phyloP scores from a whole-genome alignment of 2,888 invertebrate genomes.

The Podabrus alpinus region DNA sequence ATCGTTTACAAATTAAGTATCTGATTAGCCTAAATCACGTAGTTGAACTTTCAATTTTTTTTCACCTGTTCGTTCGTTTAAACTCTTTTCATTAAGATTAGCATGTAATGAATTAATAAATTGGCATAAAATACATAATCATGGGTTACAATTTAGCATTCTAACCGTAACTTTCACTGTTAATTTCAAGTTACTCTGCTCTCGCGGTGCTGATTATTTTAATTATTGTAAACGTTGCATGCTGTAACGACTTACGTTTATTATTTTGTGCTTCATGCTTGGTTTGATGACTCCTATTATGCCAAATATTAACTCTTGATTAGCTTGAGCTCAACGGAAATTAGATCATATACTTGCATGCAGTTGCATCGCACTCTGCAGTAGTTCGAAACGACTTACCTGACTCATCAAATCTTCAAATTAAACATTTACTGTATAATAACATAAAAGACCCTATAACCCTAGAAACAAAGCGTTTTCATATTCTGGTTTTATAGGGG shows the following conservation, averaged over 20 bases:
- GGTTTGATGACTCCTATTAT: not conserved
- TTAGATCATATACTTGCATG: not conserved
- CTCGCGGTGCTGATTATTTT: not conserved
- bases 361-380: too few relatives aligned
- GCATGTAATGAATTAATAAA: not conserved
- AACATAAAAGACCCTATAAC: too few relatives aligned
- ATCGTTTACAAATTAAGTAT: not conserved
- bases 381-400: too few relatives aligned
- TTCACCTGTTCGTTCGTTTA: not conserved
- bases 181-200: not conserved
- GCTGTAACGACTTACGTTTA: not conserved
- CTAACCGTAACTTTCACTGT: not conserved
- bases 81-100: not conserved
- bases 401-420: too few relatives aligned
- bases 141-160: not conserved
- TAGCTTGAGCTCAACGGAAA: not conserved
- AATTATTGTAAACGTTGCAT: not conserved
- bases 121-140: not conserved
- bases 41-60: not conserved
- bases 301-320: not conserved
- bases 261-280: not conserved
- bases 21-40: not conserved
- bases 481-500: not conserved
- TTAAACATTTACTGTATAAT: too few relatives aligned
- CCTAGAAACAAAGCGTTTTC: not conserved